A percentile compares a stretch with the other conserved stretches of the same genome.
Conservation (phyloP, 2,113 vertebrate genomes). For the Spilogale gracilis region DNA sequence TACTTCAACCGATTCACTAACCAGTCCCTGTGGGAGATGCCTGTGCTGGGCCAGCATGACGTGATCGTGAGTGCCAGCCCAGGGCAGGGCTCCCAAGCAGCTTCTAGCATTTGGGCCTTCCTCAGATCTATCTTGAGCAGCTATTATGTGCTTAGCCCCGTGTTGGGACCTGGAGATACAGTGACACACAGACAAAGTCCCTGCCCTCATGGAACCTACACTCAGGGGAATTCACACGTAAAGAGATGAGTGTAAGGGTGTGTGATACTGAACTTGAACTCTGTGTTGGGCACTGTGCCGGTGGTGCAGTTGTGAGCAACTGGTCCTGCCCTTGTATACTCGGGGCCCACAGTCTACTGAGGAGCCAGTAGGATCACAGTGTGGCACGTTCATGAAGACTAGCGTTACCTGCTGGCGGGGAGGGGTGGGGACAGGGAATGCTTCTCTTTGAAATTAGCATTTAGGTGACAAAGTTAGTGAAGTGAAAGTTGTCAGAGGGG, state of each 20-base stretch:
- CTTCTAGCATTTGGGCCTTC: not conserved
- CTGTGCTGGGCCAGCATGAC: constrained; percentile 97
- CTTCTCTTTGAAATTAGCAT: not conserved
- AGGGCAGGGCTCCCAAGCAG: not conserved
- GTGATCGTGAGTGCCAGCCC: constrained; percentile 93
- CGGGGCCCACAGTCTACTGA: not conserved
- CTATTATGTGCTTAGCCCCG: not conserved
- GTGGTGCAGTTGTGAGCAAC: not conserved
- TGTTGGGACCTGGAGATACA: not conserved
- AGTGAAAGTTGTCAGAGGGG: not conserved
- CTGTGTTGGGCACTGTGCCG: not conserved
- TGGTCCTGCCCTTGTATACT: not conserved
- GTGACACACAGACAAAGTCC: not conserved
- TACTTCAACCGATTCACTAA: constrained; percentile 99
- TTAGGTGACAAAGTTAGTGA: not conserved
- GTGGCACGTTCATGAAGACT: not conserved
- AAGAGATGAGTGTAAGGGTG: not conserved
- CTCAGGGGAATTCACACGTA: not conserved
- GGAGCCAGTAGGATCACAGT: not conserved
- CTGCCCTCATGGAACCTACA: not conserved
- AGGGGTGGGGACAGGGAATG: not conserved
- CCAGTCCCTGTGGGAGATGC: constrained; percentile 99
- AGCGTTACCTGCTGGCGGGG: not conserved
- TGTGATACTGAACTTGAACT: not conserved
- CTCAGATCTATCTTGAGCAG: not conserved